Evolutionary conservation across 2,113 vertebrate species (phyloP).

Genomic region (Anoplopoma fimbria): DNA sequence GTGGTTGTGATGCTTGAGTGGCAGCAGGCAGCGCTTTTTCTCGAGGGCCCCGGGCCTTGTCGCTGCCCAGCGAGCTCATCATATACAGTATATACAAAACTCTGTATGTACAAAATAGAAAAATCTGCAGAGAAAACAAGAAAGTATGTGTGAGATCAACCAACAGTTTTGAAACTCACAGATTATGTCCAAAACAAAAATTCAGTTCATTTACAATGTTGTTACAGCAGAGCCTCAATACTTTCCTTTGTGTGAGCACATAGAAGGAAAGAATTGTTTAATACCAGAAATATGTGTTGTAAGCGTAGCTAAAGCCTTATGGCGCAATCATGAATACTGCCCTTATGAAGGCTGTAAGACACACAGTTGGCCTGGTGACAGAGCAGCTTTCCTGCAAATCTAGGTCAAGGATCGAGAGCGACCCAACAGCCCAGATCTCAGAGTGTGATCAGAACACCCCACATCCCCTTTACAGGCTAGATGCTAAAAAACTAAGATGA

Average conservation of each 20-base stretch:
- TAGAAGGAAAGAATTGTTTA: background rate
- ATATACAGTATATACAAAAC: constrained; percentile 99
- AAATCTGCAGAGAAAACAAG: constrained; percentile 87
- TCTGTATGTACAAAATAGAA: constrained; percentile 99
- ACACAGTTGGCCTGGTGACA: constrained; percentile 59
- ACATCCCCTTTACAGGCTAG: constrained; percentile 5
- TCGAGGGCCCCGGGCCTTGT: constrained; percentile 93
- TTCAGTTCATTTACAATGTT: background rate
- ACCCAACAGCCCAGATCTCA: constrained; percentile 45
- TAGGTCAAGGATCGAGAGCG: constrained; percentile 74
- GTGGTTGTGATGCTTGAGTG: constrained; percentile 88
- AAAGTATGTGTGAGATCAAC: constrained; percentile 3
- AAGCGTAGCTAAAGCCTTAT: constrained; percentile 46
- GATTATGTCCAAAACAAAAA: background rate
- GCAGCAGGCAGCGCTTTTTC: constrained; percentile 91
- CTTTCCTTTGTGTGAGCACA: background rate
- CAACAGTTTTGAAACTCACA: background rate
- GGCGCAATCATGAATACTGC: constrained; percentile 70
- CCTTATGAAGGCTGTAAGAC: constrained; percentile 55
- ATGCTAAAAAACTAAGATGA: background rate
- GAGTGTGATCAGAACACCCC: constrained; percentile 35
- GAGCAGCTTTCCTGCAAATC: constrained; percentile 73
- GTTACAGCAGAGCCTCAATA: background rate
- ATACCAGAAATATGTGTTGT: constrained; percentile 27
- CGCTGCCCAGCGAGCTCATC: constrained; percentile 97